These are phyloP conservation scores for Bibio marci DNA, from an alignment of 2,888 invertebrate genomes.

Conservation along the genomic window DNA sequence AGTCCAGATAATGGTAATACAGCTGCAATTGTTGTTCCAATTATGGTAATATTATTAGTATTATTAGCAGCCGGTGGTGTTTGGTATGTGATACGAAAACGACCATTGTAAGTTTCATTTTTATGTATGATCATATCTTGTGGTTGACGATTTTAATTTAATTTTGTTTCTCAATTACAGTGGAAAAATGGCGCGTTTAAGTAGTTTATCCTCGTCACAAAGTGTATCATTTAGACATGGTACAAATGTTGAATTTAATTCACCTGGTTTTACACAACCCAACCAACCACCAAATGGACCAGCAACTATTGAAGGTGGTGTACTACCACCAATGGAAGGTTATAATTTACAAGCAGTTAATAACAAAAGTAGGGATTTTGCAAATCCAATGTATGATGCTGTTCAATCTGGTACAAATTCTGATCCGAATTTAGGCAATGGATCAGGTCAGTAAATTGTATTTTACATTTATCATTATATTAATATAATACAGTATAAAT, in stretches of 20 bases:
- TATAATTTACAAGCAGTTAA: conserved; percentile 59
- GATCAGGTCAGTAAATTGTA: conserved; percentile 30
- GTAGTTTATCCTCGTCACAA: conserved; percentile 69
- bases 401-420: conserved; percentile 44
- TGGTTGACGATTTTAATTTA: background rate
- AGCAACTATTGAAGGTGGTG: conserved; percentile 16
- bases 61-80: conserved; percentile 52
- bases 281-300: conserved; percentile 21
- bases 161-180: conserved; percentile 34
- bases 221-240: conserved; percentile 88
- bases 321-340: conserved; percentile 49
- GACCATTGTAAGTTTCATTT: conserved; percentile 60
- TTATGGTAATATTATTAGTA: conserved; percentile 59
- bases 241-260: conserved; percentile 76
- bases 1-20: conserved; percentile 37
- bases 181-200: conserved; percentile 63
- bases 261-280: conserved; percentile 35
- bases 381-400: conserved; percentile 96
- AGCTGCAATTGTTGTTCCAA: conserved; percentile 64
- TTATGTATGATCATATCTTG: background rate
- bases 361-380: conserved; percentile 73
- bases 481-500: too few relatives aligned
- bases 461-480: background rate
- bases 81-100: conserved; percentile 65
- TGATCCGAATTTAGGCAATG: conserved; percentile 39